These are phyloP conservation scores for Entosphenus tridentatus DNA, from an alignment of 2,113 vertebrate species.

Conservation along the genomic window DNA sequence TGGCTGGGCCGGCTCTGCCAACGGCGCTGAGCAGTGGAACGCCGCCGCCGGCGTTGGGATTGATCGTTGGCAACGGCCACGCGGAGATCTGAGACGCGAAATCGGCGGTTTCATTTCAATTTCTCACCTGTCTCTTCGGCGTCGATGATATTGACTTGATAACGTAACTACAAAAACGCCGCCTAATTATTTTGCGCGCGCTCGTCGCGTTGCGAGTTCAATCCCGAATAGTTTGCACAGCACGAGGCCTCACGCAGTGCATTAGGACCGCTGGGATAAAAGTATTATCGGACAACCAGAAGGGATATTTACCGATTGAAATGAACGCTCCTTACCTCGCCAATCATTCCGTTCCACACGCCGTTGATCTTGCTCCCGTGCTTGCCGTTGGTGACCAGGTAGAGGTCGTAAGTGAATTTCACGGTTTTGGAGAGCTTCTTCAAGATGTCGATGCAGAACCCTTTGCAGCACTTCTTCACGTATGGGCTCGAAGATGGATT, in stretches of 20 bases:
- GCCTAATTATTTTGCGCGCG: conserved; percentile 68
- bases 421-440: conserved; percentile 64
- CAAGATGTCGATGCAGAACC: conserved; percentile 84
- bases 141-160: too few species aligned
- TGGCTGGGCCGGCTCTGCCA: too few species aligned
- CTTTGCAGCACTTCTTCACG: conserved; percentile 72
- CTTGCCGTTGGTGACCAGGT: conserved; percentile 71
- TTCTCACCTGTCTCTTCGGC: too few species aligned
- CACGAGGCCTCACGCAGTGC: neutral
- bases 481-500: conserved; percentile 32
- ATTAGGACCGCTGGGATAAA: too few species aligned
- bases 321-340: conserved; percentile 32
- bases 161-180: conserved; percentile 16
- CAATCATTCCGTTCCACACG: conserved; percentile 80
- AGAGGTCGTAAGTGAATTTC: conserved; percentile 86
- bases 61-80: too few species aligned
- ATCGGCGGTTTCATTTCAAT: too few species aligned
- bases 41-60: too few species aligned
- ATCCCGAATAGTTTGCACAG: conserved; percentile 43
- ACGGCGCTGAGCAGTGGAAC: too few species aligned
- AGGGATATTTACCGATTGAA: too few species aligned
- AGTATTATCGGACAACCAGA: too few species aligned
- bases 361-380: conserved; percentile 57
- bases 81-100: too few species aligned
- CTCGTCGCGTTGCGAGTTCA: conserved; percentile 67